phyloP scores from a whole-genome alignment of 2,888 invertebrate genomes.

The Chirona hameri region DNA sequence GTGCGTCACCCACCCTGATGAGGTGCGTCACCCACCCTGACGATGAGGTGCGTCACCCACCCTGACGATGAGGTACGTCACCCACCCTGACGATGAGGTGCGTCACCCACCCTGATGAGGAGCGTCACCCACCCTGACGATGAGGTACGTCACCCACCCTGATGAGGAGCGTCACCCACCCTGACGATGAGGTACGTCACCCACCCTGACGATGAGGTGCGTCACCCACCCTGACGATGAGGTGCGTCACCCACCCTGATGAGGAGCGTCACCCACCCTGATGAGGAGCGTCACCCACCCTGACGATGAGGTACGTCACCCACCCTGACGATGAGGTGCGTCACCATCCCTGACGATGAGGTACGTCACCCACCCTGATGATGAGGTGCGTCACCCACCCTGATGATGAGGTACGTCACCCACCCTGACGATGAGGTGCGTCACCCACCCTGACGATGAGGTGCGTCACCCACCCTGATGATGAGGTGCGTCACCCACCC shows the following conservation, averaged over 20 bases:
- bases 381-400: too few relatives aligned
- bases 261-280: too few relatives aligned
- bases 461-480: too few relatives aligned
- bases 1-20: not conserved
- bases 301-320: too few relatives aligned
- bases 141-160: slow-evolving; percentile 64
- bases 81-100: not conserved
- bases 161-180: slow-evolving; percentile 47
- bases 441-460: not conserved
- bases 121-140: slow-evolving; percentile 57
- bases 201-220: not conserved
- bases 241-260: not conserved
- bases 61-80: too few relatives aligned
- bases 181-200: not conserved
- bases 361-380: too few relatives aligned
- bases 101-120: not conserved
- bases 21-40: too few relatives aligned
- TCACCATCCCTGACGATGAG: too few relatives aligned
- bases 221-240: not conserved
- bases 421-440: not conserved
- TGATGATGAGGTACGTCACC: not conserved
- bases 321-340: too few relatives aligned
- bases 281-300: too few relatives aligned
- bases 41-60: too few relatives aligned
- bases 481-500: too few relatives aligned